Base-by-base conservation (phyloP, 2,113 vertebrate genomes). In the Rhegmatorhina hoffmannsi region DNA sequence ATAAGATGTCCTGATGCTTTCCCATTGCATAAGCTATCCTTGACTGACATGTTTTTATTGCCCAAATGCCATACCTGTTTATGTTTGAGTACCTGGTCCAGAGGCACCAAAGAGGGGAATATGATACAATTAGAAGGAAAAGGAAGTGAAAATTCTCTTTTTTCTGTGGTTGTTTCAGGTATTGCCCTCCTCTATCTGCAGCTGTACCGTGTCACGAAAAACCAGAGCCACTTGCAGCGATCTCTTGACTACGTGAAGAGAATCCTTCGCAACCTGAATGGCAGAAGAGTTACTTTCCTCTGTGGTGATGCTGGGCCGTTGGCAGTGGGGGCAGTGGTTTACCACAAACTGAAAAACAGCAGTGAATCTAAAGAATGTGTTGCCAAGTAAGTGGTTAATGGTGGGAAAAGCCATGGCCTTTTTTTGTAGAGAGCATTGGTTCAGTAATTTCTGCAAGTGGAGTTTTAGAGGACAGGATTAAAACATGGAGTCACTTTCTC, bases 291-390 rank as follows among this genome's bases (percentile, higher is more conserved):
- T 53, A 99, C 98, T 1, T 99, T 99, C 95, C 98, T 99, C 43
- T 99, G 99, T 33, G 99, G 99, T 6, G 99, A 99, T 16, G 99
- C 99, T 0, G 99, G 99, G 33, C 99, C 99, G 0, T 97, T 99
- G 23, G 99, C 99, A 1, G 99, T 99, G 25, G 99, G 98, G 1
- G 99, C 99, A 1, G 99, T 99, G 64, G 98, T 99, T 23, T 98
- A 99, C 94, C 99, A 99, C 90, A 98, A 97, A 59, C 97, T 99
- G 89, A 98, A 97, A 24, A 99, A 98, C 13, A 88, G 98, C 14
- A 92, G 83, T 11, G 99, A 99, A 89, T 98, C 98, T 87, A 98
- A 98, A 85, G 99, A 99, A 43, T 99, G 99, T 73, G 79, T 99
- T 80, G 94, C 98, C 72, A 99, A 97, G 99, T 99, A 97, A 98